Percentiles rank a stretch among this genome's conserved stretches.
phyloP scores from a whole-genome alignment of 2,113 vertebrate species.

The Apistogramma diplotaenia region DNA sequence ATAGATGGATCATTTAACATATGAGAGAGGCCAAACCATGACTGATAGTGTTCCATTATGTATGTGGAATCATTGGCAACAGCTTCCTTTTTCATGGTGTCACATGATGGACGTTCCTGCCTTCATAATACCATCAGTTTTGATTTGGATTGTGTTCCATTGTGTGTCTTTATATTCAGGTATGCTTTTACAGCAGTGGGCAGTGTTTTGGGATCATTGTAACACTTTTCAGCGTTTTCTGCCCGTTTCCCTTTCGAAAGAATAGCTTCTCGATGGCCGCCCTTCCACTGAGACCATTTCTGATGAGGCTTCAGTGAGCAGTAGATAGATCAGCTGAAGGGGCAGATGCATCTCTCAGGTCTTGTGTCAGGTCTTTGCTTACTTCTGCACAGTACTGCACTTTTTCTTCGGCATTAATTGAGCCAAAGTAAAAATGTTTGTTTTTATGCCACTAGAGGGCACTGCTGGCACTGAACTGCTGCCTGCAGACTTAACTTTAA shows the following conservation, averaged over 20 bases:
- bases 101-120: too few relatives aligned
- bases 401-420: neutral
- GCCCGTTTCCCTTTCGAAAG: neutral
- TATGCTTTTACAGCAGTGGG: too few relatives aligned
- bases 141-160: too few relatives aligned
- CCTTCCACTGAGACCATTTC: neutral
- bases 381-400: neutral
- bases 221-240: too few relatives aligned
- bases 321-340: neutral
- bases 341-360: too few relatives aligned
- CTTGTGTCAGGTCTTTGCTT: neutral
- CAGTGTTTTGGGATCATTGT: too few relatives aligned
- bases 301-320: neutral
- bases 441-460: neutral
- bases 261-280: neutral
- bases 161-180: too few relatives aligned
- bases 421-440: neutral
- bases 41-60: neutral
- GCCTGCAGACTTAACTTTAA: too few relatives aligned
- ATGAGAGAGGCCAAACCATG: neutral
- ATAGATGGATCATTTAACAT: too few relatives aligned
- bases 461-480: neutral
- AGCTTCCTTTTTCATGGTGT: too few relatives aligned
- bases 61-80: neutral
- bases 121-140: too few relatives aligned